Percentiles rank a stretch among this genome's conserved stretches.
Evolutionary conservation across 2,797 vertebrate genomes (phyloP).

Genomic region (Cyprinella venusta): DNA sequence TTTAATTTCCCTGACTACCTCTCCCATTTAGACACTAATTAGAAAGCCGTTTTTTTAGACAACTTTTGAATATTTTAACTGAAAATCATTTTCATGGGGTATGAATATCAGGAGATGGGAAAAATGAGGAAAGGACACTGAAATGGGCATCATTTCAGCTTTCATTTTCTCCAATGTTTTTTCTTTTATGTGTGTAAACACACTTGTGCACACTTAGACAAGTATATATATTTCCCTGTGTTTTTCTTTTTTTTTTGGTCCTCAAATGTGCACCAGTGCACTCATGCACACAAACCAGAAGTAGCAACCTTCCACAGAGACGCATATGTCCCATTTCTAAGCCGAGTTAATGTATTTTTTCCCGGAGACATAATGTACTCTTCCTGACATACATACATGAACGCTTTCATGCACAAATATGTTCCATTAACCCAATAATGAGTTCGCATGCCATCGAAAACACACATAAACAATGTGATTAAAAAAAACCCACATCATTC

Average conservation of each 20-base stretch:
- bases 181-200: neutral
- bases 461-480: neutral
- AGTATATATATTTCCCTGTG: neutral
- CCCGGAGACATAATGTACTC: neutral
- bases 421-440: slow-evolving; percentile 24
- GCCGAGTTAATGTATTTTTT: neutral
- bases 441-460: neutral
- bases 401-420: slow-evolving; percentile 8
- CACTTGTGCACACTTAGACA: neutral
- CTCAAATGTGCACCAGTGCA: slow-evolving; percentile 9
- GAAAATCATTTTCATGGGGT: slow-evolving; percentile 25
- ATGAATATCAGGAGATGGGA: slow-evolving; percentile 10
- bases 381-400: slow-evolving; percentile 10
- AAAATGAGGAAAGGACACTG: neutral
- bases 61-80: too few relatives aligned
- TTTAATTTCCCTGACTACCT: too few relatives aligned
- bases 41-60: neutral
- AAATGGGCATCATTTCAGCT: neutral
- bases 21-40: too few relatives aligned
- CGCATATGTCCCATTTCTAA: neutral
- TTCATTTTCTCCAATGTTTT: neutral
- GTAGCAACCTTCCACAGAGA: slow-evolving; percentile 12
- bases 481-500: neutral
- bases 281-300: slow-evolving; percentile 10
- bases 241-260: neutral